A percentile compares a stretch with the other conserved stretches of the same genome.
These are phyloP conservation scores for Minunthozetes semirufus DNA, from an alignment of 2,888 invertebrate genomes.

Conservation along the genomic window DNA sequence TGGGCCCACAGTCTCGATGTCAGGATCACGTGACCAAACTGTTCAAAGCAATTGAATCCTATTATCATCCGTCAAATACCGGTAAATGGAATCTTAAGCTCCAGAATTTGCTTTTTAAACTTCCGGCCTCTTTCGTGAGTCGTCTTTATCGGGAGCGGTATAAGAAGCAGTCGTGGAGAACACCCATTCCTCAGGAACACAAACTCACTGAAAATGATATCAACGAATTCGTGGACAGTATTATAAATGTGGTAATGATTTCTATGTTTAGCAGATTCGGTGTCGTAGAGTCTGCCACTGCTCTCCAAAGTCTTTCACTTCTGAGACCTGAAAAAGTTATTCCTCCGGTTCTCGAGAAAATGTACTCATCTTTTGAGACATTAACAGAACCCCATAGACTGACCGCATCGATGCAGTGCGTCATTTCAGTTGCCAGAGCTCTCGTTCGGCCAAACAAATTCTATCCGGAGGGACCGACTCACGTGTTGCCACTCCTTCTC, in stretches of 20 bases:
- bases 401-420: conserved; percentile 64
- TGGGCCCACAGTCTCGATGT: conserved; percentile 46
- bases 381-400: conserved; percentile 80
- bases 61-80: conserved; percentile 78
- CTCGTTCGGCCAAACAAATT: conserved; percentile 53
- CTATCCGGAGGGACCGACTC: conserved; percentile 68
- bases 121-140: conserved; percentile 60
- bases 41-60: conserved; percentile 73
- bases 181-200: conserved; percentile 60
- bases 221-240: conserved; percentile 65
- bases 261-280: conserved; percentile 71
- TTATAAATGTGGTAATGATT: conserved; percentile 66
- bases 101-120: conserved; percentile 54
- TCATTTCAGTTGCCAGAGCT: conserved; percentile 62
- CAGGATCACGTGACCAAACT: conserved; percentile 69
- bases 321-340: conserved; percentile 74
- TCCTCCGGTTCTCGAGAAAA: conserved; percentile 70
- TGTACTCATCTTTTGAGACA: conserved; percentile 72
- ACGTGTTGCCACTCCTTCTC: conserved; percentile 71
- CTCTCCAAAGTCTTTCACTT: conserved; percentile 67
- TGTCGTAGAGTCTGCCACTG: conserved; percentile 57
- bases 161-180: conserved; percentile 60
- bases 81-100: conserved; percentile 62
- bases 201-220: conserved; percentile 71
- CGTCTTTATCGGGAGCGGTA: conserved; percentile 61